phyloP scores from a whole-genome alignment of 2,888 invertebrate species.

The Colostygia pectinataria region DNA sequence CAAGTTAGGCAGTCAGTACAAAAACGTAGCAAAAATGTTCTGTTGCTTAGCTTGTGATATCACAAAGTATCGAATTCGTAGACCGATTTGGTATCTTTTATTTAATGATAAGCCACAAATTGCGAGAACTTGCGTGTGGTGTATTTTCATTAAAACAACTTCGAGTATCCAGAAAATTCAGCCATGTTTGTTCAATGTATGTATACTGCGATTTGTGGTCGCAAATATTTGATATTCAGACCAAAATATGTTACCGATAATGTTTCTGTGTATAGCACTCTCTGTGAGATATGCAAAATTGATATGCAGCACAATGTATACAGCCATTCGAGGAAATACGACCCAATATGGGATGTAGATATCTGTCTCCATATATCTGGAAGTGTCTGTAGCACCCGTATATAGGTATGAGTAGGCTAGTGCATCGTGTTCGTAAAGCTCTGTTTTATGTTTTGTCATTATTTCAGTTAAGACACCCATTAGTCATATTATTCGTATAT shows the following conservation, averaged over 20 bases:
- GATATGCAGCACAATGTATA: slow-evolving; percentile 39
- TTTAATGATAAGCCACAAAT: too few relatives aligned
- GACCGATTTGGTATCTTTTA: too few relatives aligned
- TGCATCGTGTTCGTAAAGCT: slow-evolving; percentile 22
- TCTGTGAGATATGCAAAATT: slow-evolving; percentile 39
- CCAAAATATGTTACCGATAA: slow-evolving; percentile 38
- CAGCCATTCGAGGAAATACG: slow-evolving; percentile 39
- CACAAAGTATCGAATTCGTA: too few relatives aligned
- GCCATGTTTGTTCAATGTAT: slow-evolving; percentile 22
- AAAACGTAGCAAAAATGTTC: too few relatives aligned
- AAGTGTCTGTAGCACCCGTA: slow-evolving; percentile 29
- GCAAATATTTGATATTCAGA: slow-evolving; percentile 33
- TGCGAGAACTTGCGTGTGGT: neutral
- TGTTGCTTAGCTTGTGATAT: too few relatives aligned
- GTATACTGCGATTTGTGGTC: slow-evolving; percentile 30
- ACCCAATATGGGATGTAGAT: slow-evolving; percentile 39
- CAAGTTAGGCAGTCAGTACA: neutral
- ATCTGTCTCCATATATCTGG: slow-evolving; percentile 41
- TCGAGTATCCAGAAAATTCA: slow-evolving; percentile 3
- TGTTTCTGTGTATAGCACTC: slow-evolving; percentile 38
- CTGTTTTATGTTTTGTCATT: slow-evolving; percentile 23
- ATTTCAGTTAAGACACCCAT: slow-evolving; percentile 12
- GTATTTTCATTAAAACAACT: slow-evolving; percentile 4
- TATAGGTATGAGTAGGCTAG: slow-evolving; percentile 31
- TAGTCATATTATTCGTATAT: slow-evolving; percentile 9